A percentile compares a stretch with the other conserved stretches of the same genome.
phyloP scores from a whole-genome alignment of 2,797 vertebrate species.

The Antennarius maculatus region DNA sequence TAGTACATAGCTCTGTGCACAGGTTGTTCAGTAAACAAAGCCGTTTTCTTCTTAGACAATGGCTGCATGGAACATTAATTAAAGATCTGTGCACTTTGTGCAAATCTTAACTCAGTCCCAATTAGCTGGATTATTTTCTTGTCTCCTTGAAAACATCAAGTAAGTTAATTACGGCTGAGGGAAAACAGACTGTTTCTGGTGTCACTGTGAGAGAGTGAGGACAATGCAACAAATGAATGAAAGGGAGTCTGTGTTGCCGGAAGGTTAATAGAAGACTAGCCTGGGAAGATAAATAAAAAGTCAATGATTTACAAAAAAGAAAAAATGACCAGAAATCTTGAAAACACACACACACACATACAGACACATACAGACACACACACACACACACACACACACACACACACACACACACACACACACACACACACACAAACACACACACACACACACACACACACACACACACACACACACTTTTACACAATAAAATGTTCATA shows the following conservation, averaged over 20 bases:
- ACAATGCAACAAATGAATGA: slow-evolving; percentile 66
- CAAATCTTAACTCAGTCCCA: slow-evolving; percentile 70
- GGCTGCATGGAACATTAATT: slow-evolving; percentile 69
- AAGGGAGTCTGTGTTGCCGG: slow-evolving; percentile 67
- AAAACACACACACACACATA: slow-evolving; percentile 21
- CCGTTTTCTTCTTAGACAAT: slow-evolving; percentile 62
- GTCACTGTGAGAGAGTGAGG: slow-evolving; percentile 59
- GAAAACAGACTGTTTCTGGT: slow-evolving; percentile 67
- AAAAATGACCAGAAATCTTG: slow-evolving; percentile 30
- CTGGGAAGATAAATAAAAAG: slow-evolving; percentile 73
- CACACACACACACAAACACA: slow-evolving; percentile 9
- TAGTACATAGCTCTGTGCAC: slow-evolving; percentile 7
- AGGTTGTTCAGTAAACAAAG: slow-evolving; percentile 58
- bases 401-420: too few species aligned
- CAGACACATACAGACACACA: slow-evolving; percentile 18
- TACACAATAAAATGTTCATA: too few species aligned
- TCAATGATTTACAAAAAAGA: slow-evolving; percentile 62
- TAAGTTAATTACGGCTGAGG: slow-evolving; percentile 72
- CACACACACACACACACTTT: too few species aligned
- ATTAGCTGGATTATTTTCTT: slow-evolving; percentile 59
- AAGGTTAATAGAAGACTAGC: slow-evolving; percentile 76
- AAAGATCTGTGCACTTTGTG: slow-evolving; percentile 68
- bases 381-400: slow-evolving; percentile 22
- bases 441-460: not conserved
- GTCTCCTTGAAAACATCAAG: slow-evolving; percentile 73